Conservation (phyloP, 1,140 invertebrate genomes). For the Eumaeus atala region DNA sequence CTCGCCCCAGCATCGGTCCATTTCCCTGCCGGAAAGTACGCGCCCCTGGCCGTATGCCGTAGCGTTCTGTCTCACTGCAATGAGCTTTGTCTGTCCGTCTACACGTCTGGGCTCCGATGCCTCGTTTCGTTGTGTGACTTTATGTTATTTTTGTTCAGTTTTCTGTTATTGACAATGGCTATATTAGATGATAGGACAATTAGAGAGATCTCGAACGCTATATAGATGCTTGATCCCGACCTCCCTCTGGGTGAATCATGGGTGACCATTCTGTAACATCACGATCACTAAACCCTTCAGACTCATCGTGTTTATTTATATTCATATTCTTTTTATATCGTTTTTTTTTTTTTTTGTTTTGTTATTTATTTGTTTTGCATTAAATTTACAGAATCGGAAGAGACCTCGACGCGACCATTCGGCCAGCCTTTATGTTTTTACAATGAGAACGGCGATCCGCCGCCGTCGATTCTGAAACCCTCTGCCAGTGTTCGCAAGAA, state of each 20-base stretch:
- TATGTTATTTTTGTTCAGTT: slow-evolving; percentile 46
- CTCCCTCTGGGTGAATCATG: slow-evolving; percentile 40
- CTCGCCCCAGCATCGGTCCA: slow-evolving; percentile 83
- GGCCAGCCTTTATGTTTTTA: slow-evolving; percentile 82
- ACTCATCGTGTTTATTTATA: slow-evolving; percentile 21
- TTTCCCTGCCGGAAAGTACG: slow-evolving; percentile 88
- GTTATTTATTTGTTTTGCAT: slow-evolving; percentile 67
- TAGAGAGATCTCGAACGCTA: slow-evolving; percentile 56
- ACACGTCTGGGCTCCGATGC: slow-evolving; percentile 48
- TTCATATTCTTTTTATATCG: slow-evolving; percentile 38
- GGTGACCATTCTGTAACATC: slow-evolving; percentile 28
- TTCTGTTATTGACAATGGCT: slow-evolving; percentile 43
- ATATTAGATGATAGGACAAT: slow-evolving; percentile 58
- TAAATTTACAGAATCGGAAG: slow-evolving; percentile 74
- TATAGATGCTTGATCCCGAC: slow-evolving; percentile 59
- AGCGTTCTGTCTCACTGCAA: slow-evolving; percentile 60
- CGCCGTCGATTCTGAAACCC: slow-evolving; percentile 70
- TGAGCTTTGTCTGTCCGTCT: slow-evolving; percentile 66
- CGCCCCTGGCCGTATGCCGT: slow-evolving; percentile 64
- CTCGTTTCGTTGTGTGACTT: slow-evolving; percentile 58
- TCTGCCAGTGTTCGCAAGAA: slow-evolving; percentile 70
- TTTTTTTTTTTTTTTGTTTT: slow-evolving; percentile 40
- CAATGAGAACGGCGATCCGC: slow-evolving; percentile 75
- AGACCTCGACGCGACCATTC: slow-evolving; percentile 81
- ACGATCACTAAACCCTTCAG: slow-evolving; percentile 21